These are phyloP conservation scores for Lepilemur ruficaudatus DNA, from an alignment of 2,797 vertebrate genomes.

Conservation along the genomic window DNA sequence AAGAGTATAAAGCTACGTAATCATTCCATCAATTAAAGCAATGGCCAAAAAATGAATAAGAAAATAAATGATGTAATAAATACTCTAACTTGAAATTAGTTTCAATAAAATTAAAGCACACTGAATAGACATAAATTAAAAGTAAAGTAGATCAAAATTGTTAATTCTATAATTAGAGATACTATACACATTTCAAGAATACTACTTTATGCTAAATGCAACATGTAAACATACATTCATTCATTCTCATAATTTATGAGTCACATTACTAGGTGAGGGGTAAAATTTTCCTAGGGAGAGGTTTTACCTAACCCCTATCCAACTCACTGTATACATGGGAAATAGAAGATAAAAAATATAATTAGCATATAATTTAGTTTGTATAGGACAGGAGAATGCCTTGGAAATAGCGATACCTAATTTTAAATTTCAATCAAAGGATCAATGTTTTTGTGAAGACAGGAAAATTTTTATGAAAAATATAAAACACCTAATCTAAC, in stretches of 20 bases:
- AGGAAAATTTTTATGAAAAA: not conserved
- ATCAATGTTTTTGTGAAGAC: not conserved
- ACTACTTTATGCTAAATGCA: not conserved
- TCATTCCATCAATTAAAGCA: constrained; percentile 58
- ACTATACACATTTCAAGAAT: not conserved
- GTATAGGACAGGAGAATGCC: not conserved
- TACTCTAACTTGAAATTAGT: constrained; percentile 51
- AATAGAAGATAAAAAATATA: not conserved
- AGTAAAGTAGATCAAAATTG: not conserved
- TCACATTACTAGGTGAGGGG: not conserved
- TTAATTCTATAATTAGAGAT: not conserved
- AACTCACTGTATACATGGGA: not conserved
- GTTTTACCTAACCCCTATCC: not conserved
- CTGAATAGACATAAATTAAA: not conserved
- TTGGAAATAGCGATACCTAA: not conserved
- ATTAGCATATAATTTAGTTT: not conserved
- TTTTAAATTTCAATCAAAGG: not conserved
- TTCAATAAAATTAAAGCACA: constrained; percentile 58
- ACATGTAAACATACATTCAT: not conserved
- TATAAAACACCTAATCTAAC: not conserved
- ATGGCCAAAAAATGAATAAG: constrained; percentile 56
- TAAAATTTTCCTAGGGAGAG: not conserved
- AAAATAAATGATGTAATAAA: constrained; percentile 68
- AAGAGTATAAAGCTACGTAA: constrained; percentile 51
- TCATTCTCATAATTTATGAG: not conserved